A percentile compares a stretch with the other conserved stretches of the same genome.
Evolutionary conservation across 2,888 invertebrate species (phyloP).

Genomic region (Tiliacea citrago): DNA sequence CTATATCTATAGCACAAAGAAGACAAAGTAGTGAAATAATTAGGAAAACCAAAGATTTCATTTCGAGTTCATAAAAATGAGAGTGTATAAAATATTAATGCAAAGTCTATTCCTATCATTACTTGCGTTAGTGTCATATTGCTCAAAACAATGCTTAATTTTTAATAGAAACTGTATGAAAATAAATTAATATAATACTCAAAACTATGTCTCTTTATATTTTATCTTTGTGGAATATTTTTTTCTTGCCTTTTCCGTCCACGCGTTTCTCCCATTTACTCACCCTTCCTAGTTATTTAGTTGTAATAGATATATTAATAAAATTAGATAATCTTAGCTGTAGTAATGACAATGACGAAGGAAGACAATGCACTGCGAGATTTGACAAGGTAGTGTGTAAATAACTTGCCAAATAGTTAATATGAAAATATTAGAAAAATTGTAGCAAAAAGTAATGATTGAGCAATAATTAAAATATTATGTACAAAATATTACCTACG

Average conservation of each 20-base stretch:
- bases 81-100: slow-evolving; percentile 6
- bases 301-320: slow-evolving; percentile 47
- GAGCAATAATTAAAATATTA: slow-evolving; percentile 3
- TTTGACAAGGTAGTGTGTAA: slow-evolving; percentile 85
- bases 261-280: slow-evolving; percentile 45
- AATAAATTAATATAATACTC: background rate
- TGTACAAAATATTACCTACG: too few relatives aligned
- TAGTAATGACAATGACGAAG: slow-evolving; percentile 65
- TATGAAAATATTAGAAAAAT: slow-evolving; percentile 53
- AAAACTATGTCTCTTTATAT: slow-evolving; percentile 14
- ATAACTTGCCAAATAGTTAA: slow-evolving; percentile 75
- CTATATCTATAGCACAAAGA: slow-evolving; percentile 50
- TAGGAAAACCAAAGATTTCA: slow-evolving; percentile 53
- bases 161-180: background rate
- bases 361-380: slow-evolving; percentile 84
- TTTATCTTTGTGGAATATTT: slow-evolving; percentile 21
- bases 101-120: slow-evolving; percentile 7
- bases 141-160: slow-evolving; percentile 28
- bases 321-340: slow-evolving; percentile 45
- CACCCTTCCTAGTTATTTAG: slow-evolving; percentile 55
- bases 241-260: slow-evolving; percentile 63
- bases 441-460: slow-evolving; percentile 28
- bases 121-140: slow-evolving; percentile 10
- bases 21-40: slow-evolving; percentile 63
- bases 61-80: slow-evolving; percentile 8